Evolutionary conservation across 2,113 vertebrate species (phyloP).

Genomic region (Toxotes jaculatrix): DNA sequence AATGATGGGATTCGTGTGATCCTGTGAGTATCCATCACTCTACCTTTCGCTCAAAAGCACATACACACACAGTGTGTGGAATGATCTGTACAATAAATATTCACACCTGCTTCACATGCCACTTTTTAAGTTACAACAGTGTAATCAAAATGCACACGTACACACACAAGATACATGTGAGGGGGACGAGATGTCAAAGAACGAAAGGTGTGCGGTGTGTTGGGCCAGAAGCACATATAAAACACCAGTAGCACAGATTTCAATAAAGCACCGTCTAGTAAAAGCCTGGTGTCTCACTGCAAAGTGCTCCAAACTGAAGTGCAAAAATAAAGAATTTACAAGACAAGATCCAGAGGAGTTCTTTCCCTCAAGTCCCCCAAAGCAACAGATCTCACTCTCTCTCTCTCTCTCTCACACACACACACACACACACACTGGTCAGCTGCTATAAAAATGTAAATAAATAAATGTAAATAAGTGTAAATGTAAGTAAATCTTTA

Average conservation of each 20-base stretch:
- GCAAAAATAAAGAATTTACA: conserved; percentile 56
- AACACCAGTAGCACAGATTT: conserved; percentile 45
- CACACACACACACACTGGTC: conserved; percentile 15
- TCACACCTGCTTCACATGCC: conserved; percentile 43
- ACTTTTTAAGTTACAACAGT: conserved; percentile 40
- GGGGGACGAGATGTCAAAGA: conserved; percentile 3
- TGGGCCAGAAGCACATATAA: conserved; percentile 26
- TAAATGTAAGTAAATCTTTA: conserved; percentile 43
- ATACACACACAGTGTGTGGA: conserved; percentile 71
- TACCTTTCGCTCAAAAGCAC: conserved; percentile 17
- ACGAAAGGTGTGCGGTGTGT: conserved; percentile 7
- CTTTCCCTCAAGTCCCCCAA: background rate
- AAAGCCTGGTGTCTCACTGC: conserved; percentile 47
- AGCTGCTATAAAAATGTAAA: conserved; percentile 38
- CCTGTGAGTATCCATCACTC: conserved; percentile 26
- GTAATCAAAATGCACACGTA: conserved; percentile 35
- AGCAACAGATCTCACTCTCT: background rate
- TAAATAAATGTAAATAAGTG: conserved; percentile 39
- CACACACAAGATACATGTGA: conserved; percentile 36
- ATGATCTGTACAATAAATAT: conserved; percentile 70
- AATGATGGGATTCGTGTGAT: conserved; percentile 24
- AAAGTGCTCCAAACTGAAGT: conserved; percentile 48
- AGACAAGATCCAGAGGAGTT: background rate
- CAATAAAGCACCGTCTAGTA: conserved; percentile 47
- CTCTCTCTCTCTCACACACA: conserved; percentile 6